Conservation (phyloP, 92 coral and sea anemone genomes). For the Bergia puertoricense region DNA sequence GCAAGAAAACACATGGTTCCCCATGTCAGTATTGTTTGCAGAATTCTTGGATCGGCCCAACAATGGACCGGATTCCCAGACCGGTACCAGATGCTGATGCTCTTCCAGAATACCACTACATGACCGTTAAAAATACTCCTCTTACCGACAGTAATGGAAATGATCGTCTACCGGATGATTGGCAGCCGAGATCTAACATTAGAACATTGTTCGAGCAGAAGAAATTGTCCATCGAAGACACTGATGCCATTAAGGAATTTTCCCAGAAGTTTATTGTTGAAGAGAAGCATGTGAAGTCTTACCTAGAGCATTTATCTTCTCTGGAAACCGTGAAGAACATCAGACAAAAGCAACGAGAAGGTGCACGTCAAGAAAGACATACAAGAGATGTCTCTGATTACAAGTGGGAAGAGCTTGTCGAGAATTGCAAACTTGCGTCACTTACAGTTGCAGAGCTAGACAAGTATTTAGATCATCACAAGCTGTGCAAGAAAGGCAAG, state of each 20-base stretch:
- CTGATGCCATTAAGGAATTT: conserved; percentile 25
- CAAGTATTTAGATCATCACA: conserved; percentile 21
- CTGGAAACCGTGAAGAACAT: conserved; percentile 31
- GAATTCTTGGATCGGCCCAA: too few relatives aligned
- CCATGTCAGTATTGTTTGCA: too few relatives aligned
- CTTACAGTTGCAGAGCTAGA: conserved; percentile 36
- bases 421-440: conserved; percentile 40
- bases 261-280: conserved; percentile 49
- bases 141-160: too few relatives aligned
- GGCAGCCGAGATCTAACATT: too few relatives aligned
- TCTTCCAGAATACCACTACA: too few relatives aligned
- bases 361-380: conserved; percentile 23
- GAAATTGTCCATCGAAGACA: conserved; percentile 34
- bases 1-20: too few relatives aligned
- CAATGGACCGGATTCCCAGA: too few relatives aligned
- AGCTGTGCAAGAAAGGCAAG: conserved; percentile 38
- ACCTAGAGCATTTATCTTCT: conserved; percentile 50
- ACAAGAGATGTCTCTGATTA: conserved; percentile 42
- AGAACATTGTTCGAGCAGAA: conserved; percentile 26
- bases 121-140: too few relatives aligned
- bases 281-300: conserved; percentile 50
- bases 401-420: conserved; percentile 51
- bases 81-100: too few relatives aligned
- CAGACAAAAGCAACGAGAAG: conserved; percentile 44
- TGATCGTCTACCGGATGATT: too few relatives aligned